Percentiles rank a stretch among this genome's conserved stretches.
These are phyloP conservation scores for Holcopasites calliopsidis DNA, from an alignment of 1,140 invertebrate genomes.

Conservation along the genomic window DNA sequence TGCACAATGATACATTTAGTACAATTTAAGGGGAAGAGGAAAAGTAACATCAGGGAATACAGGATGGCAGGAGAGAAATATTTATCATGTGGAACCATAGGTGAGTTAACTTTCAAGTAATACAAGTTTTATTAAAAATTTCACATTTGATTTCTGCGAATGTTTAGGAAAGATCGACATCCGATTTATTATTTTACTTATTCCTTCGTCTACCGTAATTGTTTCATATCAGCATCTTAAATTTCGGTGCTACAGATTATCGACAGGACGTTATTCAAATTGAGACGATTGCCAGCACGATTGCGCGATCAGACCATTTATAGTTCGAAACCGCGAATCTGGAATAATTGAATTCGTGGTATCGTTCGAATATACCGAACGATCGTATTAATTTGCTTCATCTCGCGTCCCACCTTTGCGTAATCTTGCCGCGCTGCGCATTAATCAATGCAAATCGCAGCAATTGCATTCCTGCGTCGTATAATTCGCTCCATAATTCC, in stretches of 20 bases:
- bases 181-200: background rate
- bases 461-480: background rate
- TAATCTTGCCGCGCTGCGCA: background rate
- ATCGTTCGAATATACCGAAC: background rate
- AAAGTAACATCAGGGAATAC: background rate
- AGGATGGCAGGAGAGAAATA: background rate
- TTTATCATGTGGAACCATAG: background rate
- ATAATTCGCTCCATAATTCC: background rate
- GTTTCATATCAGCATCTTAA: background rate
- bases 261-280: background rate
- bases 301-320: constrained; percentile 4
- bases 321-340: background rate
- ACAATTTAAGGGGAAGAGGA: background rate
- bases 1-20: too few species aligned
- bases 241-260: background rate
- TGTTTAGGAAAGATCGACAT: too few species aligned
- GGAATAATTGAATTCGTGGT: background rate
- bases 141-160: too few species aligned
- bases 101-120: background rate
- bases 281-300: background rate
- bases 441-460: background rate
- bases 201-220: background rate
- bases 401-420: background rate
- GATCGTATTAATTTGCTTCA: background rate
- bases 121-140: background rate